Evolutionary conservation across 1,140 invertebrate genomes (phyloP).

Genomic region (Panulirus ornatus): DNA sequence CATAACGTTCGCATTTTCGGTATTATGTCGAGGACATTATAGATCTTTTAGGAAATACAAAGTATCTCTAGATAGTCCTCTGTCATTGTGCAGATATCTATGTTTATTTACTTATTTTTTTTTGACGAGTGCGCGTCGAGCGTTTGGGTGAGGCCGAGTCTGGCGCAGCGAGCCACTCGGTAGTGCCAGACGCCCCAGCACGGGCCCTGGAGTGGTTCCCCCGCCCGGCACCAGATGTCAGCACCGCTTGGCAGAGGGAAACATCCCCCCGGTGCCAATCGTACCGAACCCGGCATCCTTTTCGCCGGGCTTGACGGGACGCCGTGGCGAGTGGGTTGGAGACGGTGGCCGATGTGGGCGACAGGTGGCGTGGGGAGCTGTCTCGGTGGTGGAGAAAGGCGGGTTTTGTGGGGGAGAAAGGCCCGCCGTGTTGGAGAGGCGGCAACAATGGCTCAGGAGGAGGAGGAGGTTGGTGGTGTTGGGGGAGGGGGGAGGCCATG

Average conservation of each 20-base stretch:
- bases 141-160: too few relatives aligned
- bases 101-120: too few relatives aligned
- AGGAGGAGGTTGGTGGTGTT: too few relatives aligned
- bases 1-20: too few relatives aligned
- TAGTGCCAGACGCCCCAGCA: too few relatives aligned
- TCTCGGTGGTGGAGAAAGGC: background rate
- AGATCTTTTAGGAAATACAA: too few relatives aligned
- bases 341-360: too few relatives aligned
- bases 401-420: background rate
- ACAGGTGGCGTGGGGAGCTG: background rate
- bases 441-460: background rate
- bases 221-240: constrained; percentile 27
- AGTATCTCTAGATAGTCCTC: too few relatives aligned
- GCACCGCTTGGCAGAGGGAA: constrained; percentile 51
- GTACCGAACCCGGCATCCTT: background rate
- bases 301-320: background rate
- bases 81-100: too few relatives aligned
- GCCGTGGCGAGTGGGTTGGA: background rate
- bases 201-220: constrained; percentile 5
- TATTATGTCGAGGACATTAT: too few relatives aligned
- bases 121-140: too few relatives aligned
- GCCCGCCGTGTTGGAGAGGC: background rate
- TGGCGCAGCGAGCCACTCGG: too few relatives aligned
- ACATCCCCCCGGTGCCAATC: constrained; percentile 12
- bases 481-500: constrained; percentile 8